phyloP scores from a whole-genome alignment of 2,888 invertebrate genomes.

The Imbricaverruca yamaguchii region DNA sequence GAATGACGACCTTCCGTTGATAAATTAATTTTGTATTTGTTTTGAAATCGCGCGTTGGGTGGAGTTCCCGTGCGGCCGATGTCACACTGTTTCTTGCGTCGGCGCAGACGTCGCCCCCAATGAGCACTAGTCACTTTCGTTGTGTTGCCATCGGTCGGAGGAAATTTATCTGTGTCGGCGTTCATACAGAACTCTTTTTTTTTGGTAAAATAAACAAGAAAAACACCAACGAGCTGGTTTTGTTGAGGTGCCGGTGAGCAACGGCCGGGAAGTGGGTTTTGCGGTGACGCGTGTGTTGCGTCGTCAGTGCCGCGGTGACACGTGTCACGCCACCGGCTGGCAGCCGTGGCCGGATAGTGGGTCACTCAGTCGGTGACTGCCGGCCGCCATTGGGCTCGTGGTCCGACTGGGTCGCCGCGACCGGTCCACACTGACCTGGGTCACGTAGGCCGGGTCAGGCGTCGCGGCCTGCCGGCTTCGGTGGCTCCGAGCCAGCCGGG shows the following conservation, averaged over 20 bases:
- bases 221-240: background rate
- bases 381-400: too few relatives aligned
- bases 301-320: too few relatives aligned
- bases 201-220: constrained; percentile 16
- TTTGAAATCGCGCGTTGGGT: constrained; percentile 10
- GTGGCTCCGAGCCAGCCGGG: too few relatives aligned
- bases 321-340: too few relatives aligned
- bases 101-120: background rate
- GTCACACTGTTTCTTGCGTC: background rate
- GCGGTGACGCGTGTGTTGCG: too few relatives aligned
- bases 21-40: constrained; percentile 21
- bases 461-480: too few relatives aligned
- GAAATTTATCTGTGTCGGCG: constrained; percentile 15
- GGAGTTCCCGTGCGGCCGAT: background rate
- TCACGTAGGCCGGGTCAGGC: too few relatives aligned
- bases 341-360: too few relatives aligned
- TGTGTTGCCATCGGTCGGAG: constrained; percentile 17
- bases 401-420: too few relatives aligned
- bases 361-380: too few relatives aligned
- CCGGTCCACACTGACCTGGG: too few relatives aligned
- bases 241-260: background rate
- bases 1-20: background rate
- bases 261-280: background rate
- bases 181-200: constrained; percentile 11
- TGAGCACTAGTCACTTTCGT: constrained; percentile 16